Evolutionary conservation across 2,888 invertebrate species (phyloP).

Genomic region (Frankliniella intonsa): DNA sequence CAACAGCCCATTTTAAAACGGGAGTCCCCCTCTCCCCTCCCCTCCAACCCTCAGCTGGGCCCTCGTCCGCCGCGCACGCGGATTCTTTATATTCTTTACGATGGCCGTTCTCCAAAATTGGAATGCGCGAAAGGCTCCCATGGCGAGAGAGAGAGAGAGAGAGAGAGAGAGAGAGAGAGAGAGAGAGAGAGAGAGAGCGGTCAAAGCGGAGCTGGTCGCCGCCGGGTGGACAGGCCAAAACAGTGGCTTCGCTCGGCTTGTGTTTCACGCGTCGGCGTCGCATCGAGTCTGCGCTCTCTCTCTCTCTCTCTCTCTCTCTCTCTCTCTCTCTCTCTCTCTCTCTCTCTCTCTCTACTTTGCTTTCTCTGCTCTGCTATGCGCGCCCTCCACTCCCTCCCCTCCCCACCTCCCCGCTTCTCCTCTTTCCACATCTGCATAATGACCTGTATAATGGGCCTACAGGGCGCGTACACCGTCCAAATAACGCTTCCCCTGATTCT

Average conservation of each 20-base stretch:
- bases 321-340: background rate
- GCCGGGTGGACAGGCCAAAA: background rate
- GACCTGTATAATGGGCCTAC: constrained; percentile 15
- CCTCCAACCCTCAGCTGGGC: background rate
- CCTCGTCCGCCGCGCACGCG: too few relatives aligned
- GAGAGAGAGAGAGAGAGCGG: too few relatives aligned
- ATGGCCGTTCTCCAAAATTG: background rate
- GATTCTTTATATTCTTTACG: background rate
- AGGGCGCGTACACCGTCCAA: constrained; percentile 10
- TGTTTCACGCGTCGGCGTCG: background rate
- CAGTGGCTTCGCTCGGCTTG: background rate
- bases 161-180: too few relatives aligned
- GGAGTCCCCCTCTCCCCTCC: background rate
- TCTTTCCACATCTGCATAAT: constrained; percentile 14
- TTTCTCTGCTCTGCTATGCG: background rate
- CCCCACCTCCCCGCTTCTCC: background rate
- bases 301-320: too few relatives aligned
- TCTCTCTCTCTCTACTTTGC: background rate
- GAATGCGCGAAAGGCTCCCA: background rate
- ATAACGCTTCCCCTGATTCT: background rate
- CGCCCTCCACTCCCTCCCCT: background rate
- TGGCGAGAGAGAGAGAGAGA: background rate
- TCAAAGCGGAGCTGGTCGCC: background rate
- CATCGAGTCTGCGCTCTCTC: background rate
- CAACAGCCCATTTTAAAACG: too few relatives aligned